These are phyloP conservation scores for Lithophane semibrunnea DNA, from an alignment of 2,888 invertebrate genomes.

Conservation along the genomic window DNA sequence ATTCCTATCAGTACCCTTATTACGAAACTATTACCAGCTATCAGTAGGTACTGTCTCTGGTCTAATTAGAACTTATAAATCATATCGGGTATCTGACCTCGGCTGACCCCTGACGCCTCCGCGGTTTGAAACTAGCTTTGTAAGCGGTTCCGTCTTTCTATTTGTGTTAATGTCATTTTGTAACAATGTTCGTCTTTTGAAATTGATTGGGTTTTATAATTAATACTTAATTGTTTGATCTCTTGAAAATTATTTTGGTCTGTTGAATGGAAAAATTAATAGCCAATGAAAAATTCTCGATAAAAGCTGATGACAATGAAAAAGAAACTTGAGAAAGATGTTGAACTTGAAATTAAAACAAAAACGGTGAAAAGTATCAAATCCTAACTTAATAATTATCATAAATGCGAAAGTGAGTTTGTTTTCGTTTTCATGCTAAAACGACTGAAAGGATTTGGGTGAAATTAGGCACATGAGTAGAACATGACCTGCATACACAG, in stretches of 20 bases:
- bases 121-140: constrained; percentile 52
- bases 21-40: constrained; percentile 53
- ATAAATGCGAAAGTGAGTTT: too few relatives aligned
- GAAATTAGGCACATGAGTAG: too few relatives aligned
- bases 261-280: not conserved
- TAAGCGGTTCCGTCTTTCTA: constrained; percentile 39
- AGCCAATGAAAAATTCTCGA: not conserved
- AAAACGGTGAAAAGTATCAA: too few relatives aligned
- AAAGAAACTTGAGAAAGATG: not conserved
- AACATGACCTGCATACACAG: too few relatives aligned
- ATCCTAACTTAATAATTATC: too few relatives aligned
- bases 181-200: constrained; percentile 13
- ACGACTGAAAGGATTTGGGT: too few relatives aligned
- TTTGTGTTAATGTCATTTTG: constrained; percentile 40
- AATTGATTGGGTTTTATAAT: constrained; percentile 27
- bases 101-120: constrained; percentile 64
- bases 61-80: constrained; percentile 74
- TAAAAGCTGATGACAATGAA: not conserved
- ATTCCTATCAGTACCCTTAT: constrained; percentile 49
- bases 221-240: not conserved
- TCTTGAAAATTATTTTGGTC: not conserved
- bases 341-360: too few relatives aligned
- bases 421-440: too few relatives aligned
- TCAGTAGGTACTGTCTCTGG: constrained; percentile 64
- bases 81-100: constrained; percentile 70